phyloP scores from a whole-genome alignment of 2,113 vertebrate genomes.

The Odocoileus hemionus region DNA sequence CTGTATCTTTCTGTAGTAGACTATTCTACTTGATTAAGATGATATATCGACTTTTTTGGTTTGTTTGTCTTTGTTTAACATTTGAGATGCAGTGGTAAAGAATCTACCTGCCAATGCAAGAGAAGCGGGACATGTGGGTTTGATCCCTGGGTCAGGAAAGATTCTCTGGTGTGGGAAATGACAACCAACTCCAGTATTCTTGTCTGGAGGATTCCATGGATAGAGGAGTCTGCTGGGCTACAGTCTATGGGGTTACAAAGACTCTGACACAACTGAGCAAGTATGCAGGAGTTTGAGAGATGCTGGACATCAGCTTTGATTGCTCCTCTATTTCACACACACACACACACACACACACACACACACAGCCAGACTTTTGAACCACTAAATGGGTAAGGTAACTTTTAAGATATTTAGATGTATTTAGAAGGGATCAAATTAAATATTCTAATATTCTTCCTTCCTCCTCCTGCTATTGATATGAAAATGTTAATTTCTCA shows the following conservation, averaged over 20 bases:
- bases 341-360: no score
- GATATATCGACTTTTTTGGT: fast-evolving
- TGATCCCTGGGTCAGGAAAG: background rate
- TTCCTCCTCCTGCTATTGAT: background rate
- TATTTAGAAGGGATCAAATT: background rate
- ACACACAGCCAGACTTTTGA: background rate
- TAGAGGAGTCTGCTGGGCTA: background rate
- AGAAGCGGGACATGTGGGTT: background rate
- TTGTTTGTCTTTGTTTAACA: background rate
- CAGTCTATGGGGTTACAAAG: background rate
- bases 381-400: background rate
- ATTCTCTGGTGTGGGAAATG: background rate
- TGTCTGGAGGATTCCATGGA: background rate
- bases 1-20: background rate
- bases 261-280: background rate
- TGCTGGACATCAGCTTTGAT: background rate
- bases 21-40: background rate
- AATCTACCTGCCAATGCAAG: background rate
- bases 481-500: background rate
- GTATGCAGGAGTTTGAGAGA: background rate
- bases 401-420: background rate
- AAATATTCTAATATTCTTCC: background rate
- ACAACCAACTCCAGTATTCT: background rate
- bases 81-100: background rate
- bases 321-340: background rate